phyloP scores from a whole-genome alignment of 2,888 invertebrate species.

The Melikaiella ostensackeni region DNA sequence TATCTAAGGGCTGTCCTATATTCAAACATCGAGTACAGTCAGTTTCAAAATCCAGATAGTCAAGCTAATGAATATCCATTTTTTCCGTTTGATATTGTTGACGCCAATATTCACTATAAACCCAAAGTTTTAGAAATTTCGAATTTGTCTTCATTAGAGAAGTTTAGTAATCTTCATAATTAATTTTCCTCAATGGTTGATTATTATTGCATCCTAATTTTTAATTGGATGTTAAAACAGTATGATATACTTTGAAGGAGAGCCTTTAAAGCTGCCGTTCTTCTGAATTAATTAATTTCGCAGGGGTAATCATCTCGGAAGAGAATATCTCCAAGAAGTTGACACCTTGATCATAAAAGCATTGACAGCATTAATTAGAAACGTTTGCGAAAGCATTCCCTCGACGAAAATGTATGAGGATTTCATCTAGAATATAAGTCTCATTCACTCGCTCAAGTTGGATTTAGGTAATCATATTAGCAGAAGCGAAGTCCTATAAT shows the following conservation, averaged over 20 bases:
- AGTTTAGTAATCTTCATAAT: not conserved
- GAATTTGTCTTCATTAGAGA: too few relatives aligned
- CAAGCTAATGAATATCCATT: too few relatives aligned
- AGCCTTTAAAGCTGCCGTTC: not conserved
- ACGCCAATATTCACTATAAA: too few relatives aligned
- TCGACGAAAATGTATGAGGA: not conserved
- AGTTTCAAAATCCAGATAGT: too few relatives aligned
- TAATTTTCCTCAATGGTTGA: not conserved
- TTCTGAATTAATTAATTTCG: not conserved
- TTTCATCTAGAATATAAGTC: not conserved
- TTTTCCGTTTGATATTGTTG: too few relatives aligned
- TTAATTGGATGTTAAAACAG: not conserved
- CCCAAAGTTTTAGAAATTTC: too few relatives aligned
- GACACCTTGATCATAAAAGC: not conserved
- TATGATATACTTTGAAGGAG: not conserved
- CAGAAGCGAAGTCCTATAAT: not conserved
- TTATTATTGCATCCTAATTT: not conserved
- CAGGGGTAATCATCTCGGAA: not conserved
- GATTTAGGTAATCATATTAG: too few relatives aligned
- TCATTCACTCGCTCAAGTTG: not conserved
- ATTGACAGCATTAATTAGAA: not conserved
- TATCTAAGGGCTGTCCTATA: too few relatives aligned
- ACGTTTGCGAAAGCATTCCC: not conserved
- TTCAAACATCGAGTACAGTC: too few relatives aligned
- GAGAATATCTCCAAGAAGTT: not conserved